Percentiles rank a stretch among this genome's conserved stretches.
Conservation (phyloP, 2,888 invertebrate species). For the Abrostola tripartita region DNA sequence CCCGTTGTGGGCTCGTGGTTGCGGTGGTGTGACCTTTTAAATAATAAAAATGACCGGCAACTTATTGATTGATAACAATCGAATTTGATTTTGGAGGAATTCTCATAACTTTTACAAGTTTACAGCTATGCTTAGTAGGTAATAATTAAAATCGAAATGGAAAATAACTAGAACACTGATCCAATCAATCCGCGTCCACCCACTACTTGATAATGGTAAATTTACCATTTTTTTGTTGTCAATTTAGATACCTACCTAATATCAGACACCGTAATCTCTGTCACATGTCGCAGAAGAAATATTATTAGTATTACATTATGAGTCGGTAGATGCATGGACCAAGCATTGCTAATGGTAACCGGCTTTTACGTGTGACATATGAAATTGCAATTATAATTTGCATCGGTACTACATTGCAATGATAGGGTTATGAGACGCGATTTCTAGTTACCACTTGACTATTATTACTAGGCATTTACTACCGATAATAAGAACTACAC, state of each 20-base stretch:
- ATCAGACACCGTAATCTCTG: conserved; percentile 31
- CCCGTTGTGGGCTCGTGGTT: conserved; percentile 66
- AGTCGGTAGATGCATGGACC: conserved; percentile 33
- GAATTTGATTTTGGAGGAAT: conserved; percentile 37
- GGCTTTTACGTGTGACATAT: conserved; percentile 42
- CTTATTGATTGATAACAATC: conserved; percentile 64
- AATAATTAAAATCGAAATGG: too few relatives aligned
- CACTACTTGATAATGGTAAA: conserved; percentile 43
- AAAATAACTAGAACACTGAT: conserved; percentile 18
- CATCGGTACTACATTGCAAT: too few relatives aligned
- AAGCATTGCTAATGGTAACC: conserved; percentile 36
- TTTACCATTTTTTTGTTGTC: conserved; percentile 36
- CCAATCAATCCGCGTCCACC: conserved; percentile 42
- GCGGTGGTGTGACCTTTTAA: conserved; percentile 67
- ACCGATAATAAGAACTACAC: too few relatives aligned
- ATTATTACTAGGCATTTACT: too few relatives aligned
- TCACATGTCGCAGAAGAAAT: conserved; percentile 36
- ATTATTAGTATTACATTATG: conserved; percentile 38
- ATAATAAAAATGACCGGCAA: conserved; percentile 68
- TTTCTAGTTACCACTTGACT: too few relatives aligned
- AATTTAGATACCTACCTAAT: not conserved
- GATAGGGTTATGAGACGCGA: too few relatives aligned
- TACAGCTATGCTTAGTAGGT: too few relatives aligned
- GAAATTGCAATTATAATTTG: conserved; percentile 36
- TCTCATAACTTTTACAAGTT: not conserved